Conservation (phyloP, 2,888 invertebrate species). For the Diplazon laetatorius region DNA sequence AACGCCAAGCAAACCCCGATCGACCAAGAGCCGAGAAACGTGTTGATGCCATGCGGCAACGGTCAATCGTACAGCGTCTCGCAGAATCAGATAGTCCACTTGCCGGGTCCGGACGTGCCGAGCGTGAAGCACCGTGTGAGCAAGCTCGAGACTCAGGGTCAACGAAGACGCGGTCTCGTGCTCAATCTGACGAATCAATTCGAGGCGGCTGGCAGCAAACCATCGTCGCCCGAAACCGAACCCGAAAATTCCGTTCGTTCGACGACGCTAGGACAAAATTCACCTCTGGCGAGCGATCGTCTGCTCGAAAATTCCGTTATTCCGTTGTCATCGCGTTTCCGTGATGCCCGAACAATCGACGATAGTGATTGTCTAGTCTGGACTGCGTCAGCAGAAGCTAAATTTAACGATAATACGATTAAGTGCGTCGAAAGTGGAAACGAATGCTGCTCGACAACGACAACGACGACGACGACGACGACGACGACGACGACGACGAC, state of each 20-base stretch:
- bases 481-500: slow-evolving; percentile 40
- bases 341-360: slow-evolving; percentile 79
- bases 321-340: slow-evolving; percentile 1
- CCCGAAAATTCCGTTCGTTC: slow-evolving; percentile 58
- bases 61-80: slow-evolving; percentile 95
- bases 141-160: slow-evolving; percentile 87
- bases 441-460: slow-evolving; percentile 52
- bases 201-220: slow-evolving; percentile 82
- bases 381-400: slow-evolving; percentile 82
- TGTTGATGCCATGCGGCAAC: slow-evolving; percentile 93
- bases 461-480: slow-evolving; percentile 44
- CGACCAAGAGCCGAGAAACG: slow-evolving; percentile 88
- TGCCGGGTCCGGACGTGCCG: slow-evolving; percentile 86
- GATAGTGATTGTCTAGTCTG: slow-evolving; percentile 83
- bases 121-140: slow-evolving; percentile 87
- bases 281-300: slow-evolving; percentile 65
- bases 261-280: slow-evolving; percentile 58
- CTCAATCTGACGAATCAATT: slow-evolving; percentile 85
- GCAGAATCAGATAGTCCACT: slow-evolving; percentile 93
- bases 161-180: slow-evolving; percentile 83
- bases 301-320: slow-evolving; percentile 60
- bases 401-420: slow-evolving; percentile 76
- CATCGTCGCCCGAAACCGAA: slow-evolving; percentile 79
- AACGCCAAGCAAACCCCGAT: slow-evolving; percentile 80
- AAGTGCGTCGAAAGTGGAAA: slow-evolving; percentile 71